A percentile compares a stretch with the other conserved stretches of the same genome.
These are phyloP conservation scores for Tetramorium alpestre DNA, from an alignment of 1,140 invertebrate species.

Conservation along the genomic window DNA sequence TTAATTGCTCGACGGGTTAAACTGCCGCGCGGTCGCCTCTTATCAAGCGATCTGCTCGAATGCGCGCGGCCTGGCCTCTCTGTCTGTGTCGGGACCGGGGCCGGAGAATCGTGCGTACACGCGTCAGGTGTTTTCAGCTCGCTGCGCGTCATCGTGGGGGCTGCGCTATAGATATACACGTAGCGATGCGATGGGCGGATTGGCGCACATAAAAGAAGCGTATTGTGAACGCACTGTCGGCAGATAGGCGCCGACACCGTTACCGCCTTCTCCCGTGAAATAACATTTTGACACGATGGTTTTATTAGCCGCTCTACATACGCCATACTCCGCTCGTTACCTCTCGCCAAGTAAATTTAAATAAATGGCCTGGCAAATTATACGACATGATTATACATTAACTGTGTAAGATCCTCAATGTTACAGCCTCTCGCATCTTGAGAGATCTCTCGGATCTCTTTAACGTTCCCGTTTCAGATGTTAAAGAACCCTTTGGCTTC, in stretches of 20 bases:
- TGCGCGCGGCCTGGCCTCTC: conserved; percentile 31
- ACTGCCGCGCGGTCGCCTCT: conserved; percentile 80
- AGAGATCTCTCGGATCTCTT: neutral
- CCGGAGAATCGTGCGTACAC: conserved; percentile 37
- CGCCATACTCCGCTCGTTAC: neutral
- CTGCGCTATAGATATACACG: neutral
- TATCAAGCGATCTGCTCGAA: conserved; percentile 80
- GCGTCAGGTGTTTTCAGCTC: conserved; percentile 78
- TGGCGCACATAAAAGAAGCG: conserved; percentile 19
- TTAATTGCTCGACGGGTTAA: conserved; percentile 83
- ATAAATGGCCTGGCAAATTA: neutral
- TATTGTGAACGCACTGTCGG: neutral
- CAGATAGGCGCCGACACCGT: conserved; percentile 23
- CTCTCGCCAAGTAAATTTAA: conserved; percentile 1
- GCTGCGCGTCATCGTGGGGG: conserved; percentile 68
- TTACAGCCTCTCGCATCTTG: neutral
- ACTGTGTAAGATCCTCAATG: neutral
- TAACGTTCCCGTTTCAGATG: neutral
- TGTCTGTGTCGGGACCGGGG: conserved; percentile 2
- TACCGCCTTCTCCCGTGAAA: conserved; percentile 10
- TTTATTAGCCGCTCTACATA: conserved; percentile 25
- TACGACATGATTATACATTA: neutral
- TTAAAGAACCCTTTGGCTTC: neutral
- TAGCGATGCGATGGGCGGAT: conserved; percentile 19
- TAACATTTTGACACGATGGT: conserved; percentile 30